Evolutionary conservation across 1,140 invertebrate species (phyloP), one percentile per base, ranked within the genome.

Genomic region (Lerema accius): DNA sequence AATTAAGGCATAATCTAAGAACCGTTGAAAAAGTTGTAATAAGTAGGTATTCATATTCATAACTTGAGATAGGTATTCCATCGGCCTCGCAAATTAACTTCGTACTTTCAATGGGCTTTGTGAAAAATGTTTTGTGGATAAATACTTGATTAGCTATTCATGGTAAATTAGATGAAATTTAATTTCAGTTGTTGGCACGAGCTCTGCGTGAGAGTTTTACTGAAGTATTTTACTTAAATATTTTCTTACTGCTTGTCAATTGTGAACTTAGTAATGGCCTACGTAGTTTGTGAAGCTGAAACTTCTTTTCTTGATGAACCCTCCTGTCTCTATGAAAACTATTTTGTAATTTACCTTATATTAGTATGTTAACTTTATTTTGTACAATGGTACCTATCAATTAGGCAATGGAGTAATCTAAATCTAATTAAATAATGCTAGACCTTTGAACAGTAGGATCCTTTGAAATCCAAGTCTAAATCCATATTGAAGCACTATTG

Each of bases 101-200:
- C n/a, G 46, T 56, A 45, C 28, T 56, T 68, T 69, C 28, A 72
- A 72, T 61, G 55, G 60, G 53, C 60, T 60, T 63, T 40, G 55
- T 58, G 60, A 63, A 61, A 63, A 55, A 63, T 72, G 53, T 72
- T 65, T 69, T 65, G 55, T 69, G 49, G 65, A 65, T 66, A 66
- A 69, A 69, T 72, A 64, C 50, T 63, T 63, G 63, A 70, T 70
- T 70, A 62, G 61, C 59, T 32, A 70, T 70, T 70, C 68, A 70
- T 48, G 55, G 42, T 66, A 63, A 70, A 70, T 70, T 66, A 66
- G 58, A 53, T 64, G 26, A 58, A 17, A 58, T 58, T 58, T 46
- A 46, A 58, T 58, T 58, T 46, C 3, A 32, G 15, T 32, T 13
- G 42, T 46, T 58, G 55, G 42, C 28, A 32, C 5, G 40, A 39